These are phyloP conservation scores for Epirrita christyi DNA, from an alignment of 2,888 invertebrate species.

Conservation along the genomic window DNA sequence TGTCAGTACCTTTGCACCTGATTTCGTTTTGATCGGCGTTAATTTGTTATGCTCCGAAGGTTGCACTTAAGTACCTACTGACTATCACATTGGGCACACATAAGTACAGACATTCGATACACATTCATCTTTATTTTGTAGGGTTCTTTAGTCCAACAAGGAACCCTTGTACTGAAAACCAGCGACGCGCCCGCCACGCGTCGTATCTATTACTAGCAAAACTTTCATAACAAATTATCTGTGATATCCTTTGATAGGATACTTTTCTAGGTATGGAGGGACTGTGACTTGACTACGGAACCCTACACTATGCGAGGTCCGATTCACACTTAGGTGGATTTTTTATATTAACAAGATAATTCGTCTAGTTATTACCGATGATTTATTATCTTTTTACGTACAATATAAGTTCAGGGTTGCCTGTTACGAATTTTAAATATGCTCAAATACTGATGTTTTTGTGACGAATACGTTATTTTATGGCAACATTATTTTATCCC, in stretches of 20 bases:
- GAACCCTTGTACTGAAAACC: too few relatives aligned
- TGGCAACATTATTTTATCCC: too few relatives aligned
- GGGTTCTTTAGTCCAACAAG: too few relatives aligned
- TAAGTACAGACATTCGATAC: slow-evolving; percentile 30
- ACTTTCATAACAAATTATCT: too few relatives aligned
- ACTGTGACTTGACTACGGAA: too few relatives aligned
- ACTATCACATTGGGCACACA: slow-evolving; percentile 10
- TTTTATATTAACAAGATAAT: slow-evolving; percentile 37
- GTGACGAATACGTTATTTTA: too few relatives aligned
- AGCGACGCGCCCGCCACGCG: too few relatives aligned
- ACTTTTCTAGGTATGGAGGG: too few relatives aligned
- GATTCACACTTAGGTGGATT: too few relatives aligned
- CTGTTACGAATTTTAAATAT: slow-evolving; percentile 19
- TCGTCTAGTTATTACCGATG: slow-evolving; percentile 30
- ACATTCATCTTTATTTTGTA: slow-evolving; percentile 32
- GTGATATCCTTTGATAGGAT: too few relatives aligned
- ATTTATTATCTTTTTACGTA: slow-evolving; percentile 36
- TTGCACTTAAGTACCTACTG: slow-evolving; percentile 43
- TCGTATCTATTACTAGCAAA: too few relatives aligned
- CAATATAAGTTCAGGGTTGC: slow-evolving; percentile 8
- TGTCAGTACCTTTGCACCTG: slow-evolving; percentile 53
- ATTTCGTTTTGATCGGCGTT: slow-evolving; percentile 77
- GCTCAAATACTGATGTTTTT: neutral
- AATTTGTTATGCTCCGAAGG: slow-evolving; percentile 66
- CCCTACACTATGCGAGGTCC: too few relatives aligned